A percentile compares a stretch with the other conserved stretches of the same genome.
Evolutionary conservation across 2,113 vertebrate species (phyloP).

Genomic region (Lipophrys pholis): DNA sequence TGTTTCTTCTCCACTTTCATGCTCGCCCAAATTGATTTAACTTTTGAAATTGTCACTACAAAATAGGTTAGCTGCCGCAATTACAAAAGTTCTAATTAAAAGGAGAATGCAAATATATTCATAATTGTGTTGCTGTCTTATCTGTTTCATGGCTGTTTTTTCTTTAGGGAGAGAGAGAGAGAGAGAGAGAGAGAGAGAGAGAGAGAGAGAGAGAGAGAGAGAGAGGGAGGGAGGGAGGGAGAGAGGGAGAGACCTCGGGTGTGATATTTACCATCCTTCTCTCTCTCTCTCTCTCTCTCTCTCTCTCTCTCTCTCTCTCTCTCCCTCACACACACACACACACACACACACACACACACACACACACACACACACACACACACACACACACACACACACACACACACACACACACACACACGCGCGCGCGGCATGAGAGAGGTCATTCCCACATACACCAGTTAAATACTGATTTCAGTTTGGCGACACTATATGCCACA

Average conservation of each 20-base stretch:
- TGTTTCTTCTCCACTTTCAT: constrained; percentile 68
- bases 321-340: neutral
- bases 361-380: too few species aligned
- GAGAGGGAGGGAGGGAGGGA: constrained; percentile 8
- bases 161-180: constrained; percentile 67
- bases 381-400: neutral
- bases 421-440: neutral
- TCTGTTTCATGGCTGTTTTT: constrained; percentile 76
- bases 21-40: constrained; percentile 81
- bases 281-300: too few species aligned
- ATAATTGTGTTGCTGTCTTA: constrained; percentile 83
- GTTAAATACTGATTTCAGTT: constrained; percentile 29
- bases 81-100: constrained; percentile 84
- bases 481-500: constrained; percentile 23
- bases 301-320: too few species aligned
- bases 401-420: neutral
- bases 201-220: constrained; percentile 50
- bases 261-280: too few species aligned
- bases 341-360: too few species aligned
- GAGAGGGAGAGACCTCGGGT: too few species aligned
- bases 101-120: constrained; percentile 81
- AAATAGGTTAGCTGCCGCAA: constrained; percentile 78
- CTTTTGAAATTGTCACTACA: constrained; percentile 79
- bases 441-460: constrained; percentile 38
- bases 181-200: constrained; percentile 8